A percentile compares a stretch with the other conserved stretches of the same genome.
phyloP scores from a whole-genome alignment of 2,113 vertebrate genomes.

The Bubalus kerabau region DNA sequence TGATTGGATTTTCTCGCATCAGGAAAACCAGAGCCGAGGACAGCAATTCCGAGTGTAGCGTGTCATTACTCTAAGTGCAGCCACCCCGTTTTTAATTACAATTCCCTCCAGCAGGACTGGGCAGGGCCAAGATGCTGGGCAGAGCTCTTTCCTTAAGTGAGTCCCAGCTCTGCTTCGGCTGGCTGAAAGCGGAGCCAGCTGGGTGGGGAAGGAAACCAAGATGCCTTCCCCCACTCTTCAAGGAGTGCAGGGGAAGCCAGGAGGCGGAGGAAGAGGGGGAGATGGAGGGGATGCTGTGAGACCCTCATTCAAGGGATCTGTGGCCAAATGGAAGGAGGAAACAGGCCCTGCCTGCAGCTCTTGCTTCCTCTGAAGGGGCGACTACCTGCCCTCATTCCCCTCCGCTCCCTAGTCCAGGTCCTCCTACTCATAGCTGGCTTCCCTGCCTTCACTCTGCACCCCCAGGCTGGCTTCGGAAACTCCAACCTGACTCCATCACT shows the following conservation, averaged over 20 bases:
- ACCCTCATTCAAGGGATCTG: background rate
- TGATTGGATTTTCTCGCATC: background rate
- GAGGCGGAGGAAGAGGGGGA: background rate
- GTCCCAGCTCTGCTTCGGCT: background rate
- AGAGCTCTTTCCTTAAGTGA: background rate
- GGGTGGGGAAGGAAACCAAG: background rate
- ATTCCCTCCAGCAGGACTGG: background rate
- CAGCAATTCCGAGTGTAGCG: rapidly evolving
- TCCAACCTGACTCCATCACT: background rate
- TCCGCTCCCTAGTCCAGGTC: background rate
- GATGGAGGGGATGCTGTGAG: background rate
- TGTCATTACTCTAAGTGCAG: background rate
- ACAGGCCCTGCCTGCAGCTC: background rate
- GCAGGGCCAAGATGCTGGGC: background rate
- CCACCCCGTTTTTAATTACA: background rate
- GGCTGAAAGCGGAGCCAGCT: background rate
- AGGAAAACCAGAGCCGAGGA: background rate
- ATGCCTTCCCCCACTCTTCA: background rate
- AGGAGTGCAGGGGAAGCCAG: background rate
- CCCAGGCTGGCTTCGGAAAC: background rate
- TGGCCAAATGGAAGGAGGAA: background rate
- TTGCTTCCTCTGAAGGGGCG: background rate
- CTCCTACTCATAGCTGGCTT: background rate
- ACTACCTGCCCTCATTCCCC: too few relatives aligned
- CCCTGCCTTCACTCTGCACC: background rate